Percentiles rank a stretch among this genome's conserved stretches.
Evolutionary conservation across 2,888 invertebrate genomes (phyloP).

Genomic region (Ethmia dodecea): DNA sequence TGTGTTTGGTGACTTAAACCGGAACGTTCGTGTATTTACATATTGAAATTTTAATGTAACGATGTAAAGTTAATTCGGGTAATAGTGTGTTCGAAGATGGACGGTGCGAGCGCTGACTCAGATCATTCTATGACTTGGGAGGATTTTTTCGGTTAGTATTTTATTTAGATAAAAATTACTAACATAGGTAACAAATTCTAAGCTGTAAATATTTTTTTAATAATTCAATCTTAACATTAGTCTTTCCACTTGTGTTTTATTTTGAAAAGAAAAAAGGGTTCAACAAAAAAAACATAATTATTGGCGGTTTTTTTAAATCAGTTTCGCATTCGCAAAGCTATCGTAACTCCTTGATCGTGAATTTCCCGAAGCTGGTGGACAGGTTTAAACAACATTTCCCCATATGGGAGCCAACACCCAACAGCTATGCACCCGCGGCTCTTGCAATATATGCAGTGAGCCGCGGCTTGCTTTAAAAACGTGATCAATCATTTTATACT

Average conservation of each 20-base stretch:
- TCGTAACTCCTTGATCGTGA: constrained; percentile 23
- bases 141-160: constrained; percentile 82
- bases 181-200: not conserved
- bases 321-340: constrained; percentile 2
- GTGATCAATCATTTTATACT: constrained; percentile 39
- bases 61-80: constrained; percentile 36
- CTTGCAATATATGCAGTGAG: constrained; percentile 21
- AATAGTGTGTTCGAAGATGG: constrained; percentile 63
- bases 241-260: no score
- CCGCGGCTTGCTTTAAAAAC: constrained; percentile 28
- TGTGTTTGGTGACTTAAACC: constrained; percentile 43
- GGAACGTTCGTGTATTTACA: constrained; percentile 27
- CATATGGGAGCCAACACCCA: constrained; percentile 48
- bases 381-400: constrained; percentile 56
- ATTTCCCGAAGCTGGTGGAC: constrained; percentile 49
- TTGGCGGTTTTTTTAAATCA: not conserved
- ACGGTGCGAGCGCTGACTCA: constrained; percentile 78
- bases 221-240: not conserved
- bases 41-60: constrained; percentile 18
- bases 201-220: not conserved
- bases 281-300: no score
- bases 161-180: not conserved
- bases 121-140: constrained; percentile 85
- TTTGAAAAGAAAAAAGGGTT: no score
- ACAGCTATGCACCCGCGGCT: constrained; percentile 38